Percentiles rank a stretch among this genome's conserved stretches.
Conservation (phyloP, 2,113 vertebrate species). For the Oryzias curvinotus region DNA sequence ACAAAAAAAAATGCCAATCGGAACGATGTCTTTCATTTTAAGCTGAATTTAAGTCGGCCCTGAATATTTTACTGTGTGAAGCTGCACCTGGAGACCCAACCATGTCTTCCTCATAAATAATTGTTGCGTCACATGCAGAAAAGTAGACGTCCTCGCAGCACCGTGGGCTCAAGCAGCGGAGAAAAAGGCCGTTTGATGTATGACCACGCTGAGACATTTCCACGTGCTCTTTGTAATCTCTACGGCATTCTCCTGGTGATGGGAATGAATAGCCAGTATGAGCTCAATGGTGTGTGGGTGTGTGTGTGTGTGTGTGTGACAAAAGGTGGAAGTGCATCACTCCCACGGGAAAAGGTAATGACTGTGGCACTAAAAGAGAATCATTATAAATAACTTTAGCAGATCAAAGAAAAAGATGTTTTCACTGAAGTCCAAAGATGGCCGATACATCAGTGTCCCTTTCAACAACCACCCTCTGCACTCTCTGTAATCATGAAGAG, state of each 20-base stretch:
- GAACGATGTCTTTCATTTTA: constrained; percentile 55
- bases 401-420: constrained; percentile 62
- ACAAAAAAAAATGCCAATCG: constrained; percentile 71
- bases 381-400: constrained; percentile 69
- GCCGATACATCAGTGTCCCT: constrained; percentile 41
- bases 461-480: constrained; percentile 38
- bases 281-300: constrained; percentile 16
- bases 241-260: constrained; percentile 42
- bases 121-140: constrained; percentile 19
- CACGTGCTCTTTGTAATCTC: constrained; percentile 63
- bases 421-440: constrained; percentile 50
- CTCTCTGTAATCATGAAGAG: background rate
- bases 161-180: constrained; percentile 27
- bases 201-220: constrained; percentile 54
- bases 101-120: constrained; percentile 28
- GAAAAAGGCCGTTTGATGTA: constrained; percentile 51
- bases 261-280: constrained; percentile 47
- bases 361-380: constrained; percentile 57
- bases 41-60: constrained; percentile 28
- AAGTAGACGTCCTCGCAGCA: constrained; percentile 8
- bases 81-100: constrained; percentile 46
- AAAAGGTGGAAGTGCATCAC: constrained; percentile 36
- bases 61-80: constrained; percentile 53
- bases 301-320: constrained; percentile 30
- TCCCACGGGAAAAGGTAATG: constrained; percentile 62